phyloP scores from a whole-genome alignment of 2,113 vertebrate genomes.

The Condylura cristata region DNA sequence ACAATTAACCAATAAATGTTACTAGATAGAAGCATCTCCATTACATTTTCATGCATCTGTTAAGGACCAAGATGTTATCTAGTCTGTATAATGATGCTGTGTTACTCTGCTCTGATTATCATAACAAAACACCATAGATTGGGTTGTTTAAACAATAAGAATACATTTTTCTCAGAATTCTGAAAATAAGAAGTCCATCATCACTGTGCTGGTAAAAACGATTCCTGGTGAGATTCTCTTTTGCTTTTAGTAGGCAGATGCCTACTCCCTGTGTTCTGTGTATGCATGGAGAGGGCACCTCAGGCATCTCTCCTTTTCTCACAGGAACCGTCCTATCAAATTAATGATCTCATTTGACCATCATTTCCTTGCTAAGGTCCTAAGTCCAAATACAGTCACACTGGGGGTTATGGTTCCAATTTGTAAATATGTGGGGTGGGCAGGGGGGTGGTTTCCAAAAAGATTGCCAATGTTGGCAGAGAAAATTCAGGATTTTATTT shows the following conservation, averaged over 20 bases:
- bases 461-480: background rate
- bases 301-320: background rate
- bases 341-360: background rate
- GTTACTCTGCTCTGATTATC: background rate
- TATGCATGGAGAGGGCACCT: background rate
- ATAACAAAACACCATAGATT: background rate
- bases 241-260: background rate
- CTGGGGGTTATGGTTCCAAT: too few relatives aligned
- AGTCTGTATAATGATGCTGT: background rate
- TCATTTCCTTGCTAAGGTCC: background rate
- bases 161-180: background rate
- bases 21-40: background rate
- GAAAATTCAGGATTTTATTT: fast-evolving
- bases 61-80: background rate
- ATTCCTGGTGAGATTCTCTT: background rate
- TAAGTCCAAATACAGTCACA: background rate
- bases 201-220: background rate
- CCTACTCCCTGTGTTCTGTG: background rate
- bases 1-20: background rate
- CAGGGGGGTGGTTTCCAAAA: background rate
- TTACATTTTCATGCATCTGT: background rate
- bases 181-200: background rate
- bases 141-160: background rate
- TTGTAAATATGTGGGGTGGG: too few relatives aligned
- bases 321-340: background rate